A percentile compares a stretch with the other conserved stretches of the same genome.
Evolutionary conservation across 2,888 invertebrate genomes (phyloP).

Genomic region (Apodemia hepburni): DNA sequence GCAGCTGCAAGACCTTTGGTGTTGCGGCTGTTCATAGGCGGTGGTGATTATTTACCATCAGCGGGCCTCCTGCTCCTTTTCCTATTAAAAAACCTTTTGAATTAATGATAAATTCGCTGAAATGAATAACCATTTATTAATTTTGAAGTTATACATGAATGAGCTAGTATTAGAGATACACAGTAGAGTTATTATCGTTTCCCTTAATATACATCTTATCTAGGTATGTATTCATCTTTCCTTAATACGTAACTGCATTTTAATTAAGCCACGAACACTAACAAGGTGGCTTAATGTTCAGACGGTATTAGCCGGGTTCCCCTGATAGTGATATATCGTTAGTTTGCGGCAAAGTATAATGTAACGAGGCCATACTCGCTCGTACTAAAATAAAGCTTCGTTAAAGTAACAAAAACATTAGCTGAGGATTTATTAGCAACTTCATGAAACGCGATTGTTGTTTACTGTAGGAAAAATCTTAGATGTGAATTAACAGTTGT

Average conservation of each 20-base stretch:
- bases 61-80: no score
- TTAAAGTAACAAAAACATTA: constrained; percentile 3
- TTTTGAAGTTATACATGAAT: no score
- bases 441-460: background rate
- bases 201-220: background rate
- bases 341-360: background rate
- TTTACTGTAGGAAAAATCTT: no score
- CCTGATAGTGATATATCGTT: constrained; percentile 5
- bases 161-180: no score
- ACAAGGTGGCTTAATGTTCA: background rate
- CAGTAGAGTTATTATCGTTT: no score
- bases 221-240: background rate
- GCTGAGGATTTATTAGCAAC: constrained; percentile 6
- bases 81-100: no score
- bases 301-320: background rate
- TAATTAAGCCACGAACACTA: background rate
- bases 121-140: no score
- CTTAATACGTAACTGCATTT: background rate
- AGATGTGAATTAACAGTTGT: no score
- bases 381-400: background rate
- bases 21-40: no score
- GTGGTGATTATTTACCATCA: no score
- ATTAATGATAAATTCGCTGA: no score
- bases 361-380: background rate
- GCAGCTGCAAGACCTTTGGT: no score